Percentiles rank a stretch among this genome's conserved stretches.
Evolutionary conservation across 2,888 invertebrate species (phyloP).

Genomic region (Allolobophora icterica): DNA sequence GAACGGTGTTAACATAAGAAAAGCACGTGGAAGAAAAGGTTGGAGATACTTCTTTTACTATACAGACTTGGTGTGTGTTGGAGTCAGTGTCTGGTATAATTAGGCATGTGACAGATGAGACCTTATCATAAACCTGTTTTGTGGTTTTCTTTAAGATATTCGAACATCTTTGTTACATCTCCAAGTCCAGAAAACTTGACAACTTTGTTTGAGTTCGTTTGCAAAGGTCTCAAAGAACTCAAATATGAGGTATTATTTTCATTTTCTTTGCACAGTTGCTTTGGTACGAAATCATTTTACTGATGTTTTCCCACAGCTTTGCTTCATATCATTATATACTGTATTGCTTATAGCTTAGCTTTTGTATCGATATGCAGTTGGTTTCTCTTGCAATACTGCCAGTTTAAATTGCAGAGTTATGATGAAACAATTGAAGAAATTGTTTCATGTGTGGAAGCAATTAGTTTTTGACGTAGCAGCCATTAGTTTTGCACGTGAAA

Average conservation of each 20-base stretch:
- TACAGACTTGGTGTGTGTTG: background rate
- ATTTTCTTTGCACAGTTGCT: background rate
- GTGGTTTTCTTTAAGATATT: constrained; percentile 71
- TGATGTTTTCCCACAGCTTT: background rate
- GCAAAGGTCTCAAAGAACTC: constrained; percentile 91
- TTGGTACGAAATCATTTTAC: background rate
- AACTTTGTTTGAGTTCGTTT: constrained; percentile 93
- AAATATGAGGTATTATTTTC: constrained; percentile 72
- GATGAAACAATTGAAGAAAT: background rate
- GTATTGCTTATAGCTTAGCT: background rate
- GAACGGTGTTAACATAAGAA: too few species aligned
- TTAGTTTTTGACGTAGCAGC: background rate
- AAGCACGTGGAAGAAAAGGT: too few species aligned
- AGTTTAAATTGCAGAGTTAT: background rate
- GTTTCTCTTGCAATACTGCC: background rate
- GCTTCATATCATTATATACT: background rate
- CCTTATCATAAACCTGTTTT: background rate
- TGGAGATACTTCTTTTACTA: background rate
- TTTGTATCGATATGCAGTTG: background rate
- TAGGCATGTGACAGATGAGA: background rate
- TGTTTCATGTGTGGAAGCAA: background rate
- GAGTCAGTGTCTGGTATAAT: background rate
- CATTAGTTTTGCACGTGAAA: too few species aligned
- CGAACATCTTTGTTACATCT: constrained; percentile 95
- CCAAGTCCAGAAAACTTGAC: constrained; percentile 97